Percentiles rank a stretch among this genome's conserved stretches.
Conservation (phyloP, 64 coral and sea anemone genomes). For the Porites lutea region DNA sequence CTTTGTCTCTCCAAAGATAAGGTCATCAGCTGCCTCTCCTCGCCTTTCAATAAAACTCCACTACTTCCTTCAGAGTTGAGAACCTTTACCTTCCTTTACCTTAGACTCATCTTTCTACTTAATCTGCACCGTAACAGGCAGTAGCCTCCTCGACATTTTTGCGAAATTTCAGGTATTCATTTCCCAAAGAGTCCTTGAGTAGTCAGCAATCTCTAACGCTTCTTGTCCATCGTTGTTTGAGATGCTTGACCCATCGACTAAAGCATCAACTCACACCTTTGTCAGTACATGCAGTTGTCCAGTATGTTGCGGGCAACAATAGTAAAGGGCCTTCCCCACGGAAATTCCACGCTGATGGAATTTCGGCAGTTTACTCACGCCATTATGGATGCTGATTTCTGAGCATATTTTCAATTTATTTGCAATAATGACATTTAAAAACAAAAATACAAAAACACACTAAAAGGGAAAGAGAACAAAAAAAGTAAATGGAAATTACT, state of each 20-base stretch:
- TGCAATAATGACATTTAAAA: no score
- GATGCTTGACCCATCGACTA: slow-evolving; percentile 68
- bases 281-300: slow-evolving; percentile 71
- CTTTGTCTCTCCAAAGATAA: slow-evolving; percentile 59
- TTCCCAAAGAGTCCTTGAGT: slow-evolving; percentile 63
- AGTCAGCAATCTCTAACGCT: slow-evolving; percentile 57
- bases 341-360: slow-evolving; percentile 58
- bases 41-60: slow-evolving; percentile 49
- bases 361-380: slow-evolving; percentile 49
- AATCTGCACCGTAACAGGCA: slow-evolving; percentile 27
- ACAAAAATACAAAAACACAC: no score
- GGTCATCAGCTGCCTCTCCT: slow-evolving; percentile 62
- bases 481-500: no score
- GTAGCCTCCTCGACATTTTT: slow-evolving; percentile 56
- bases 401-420: not conserved
- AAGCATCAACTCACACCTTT: slow-evolving; percentile 78
- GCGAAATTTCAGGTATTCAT: slow-evolving; percentile 68
- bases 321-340: slow-evolving; percentile 44
- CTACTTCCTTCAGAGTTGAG: slow-evolving; percentile 46
- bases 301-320: slow-evolving; percentile 58
- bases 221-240: slow-evolving; percentile 49
- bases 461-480: no score
- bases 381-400: not conserved
- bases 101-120: slow-evolving; percentile 69
- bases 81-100: slow-evolving; percentile 25